Evolutionary conservation across 2,113 vertebrate genomes (phyloP).

Genomic region (Nothocercus julius): DNA sequence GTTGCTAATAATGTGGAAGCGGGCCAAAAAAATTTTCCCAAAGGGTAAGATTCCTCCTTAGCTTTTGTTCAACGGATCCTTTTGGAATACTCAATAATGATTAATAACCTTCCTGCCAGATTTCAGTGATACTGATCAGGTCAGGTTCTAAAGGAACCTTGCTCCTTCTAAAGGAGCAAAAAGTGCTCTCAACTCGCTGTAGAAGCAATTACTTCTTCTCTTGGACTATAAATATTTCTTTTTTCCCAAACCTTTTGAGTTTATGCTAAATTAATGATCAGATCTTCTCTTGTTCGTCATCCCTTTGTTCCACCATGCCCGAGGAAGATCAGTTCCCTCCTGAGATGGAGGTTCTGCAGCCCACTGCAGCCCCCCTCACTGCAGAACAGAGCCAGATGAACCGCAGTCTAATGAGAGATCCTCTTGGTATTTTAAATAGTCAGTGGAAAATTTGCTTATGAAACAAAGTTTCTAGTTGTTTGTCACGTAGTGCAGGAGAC

Average conservation of each 20-base stretch:
- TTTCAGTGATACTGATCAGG: background rate
- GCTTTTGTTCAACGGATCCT: background rate
- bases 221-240: background rate
- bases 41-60: background rate
- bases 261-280: background rate
- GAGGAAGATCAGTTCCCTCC: background rate
- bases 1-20: background rate
- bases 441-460: constrained; percentile 21
- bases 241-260: background rate
- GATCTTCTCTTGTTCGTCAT: background rate
- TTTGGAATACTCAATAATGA: background rate
- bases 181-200: background rate
- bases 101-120: background rate
- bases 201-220: background rate
- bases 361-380: background rate
- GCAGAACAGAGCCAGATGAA: background rate
- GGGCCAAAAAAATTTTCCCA: background rate
- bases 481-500: constrained; percentile 24
- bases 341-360: background rate
- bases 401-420: background rate
- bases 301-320: background rate
- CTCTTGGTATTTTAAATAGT: constrained; percentile 21
- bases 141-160: background rate
- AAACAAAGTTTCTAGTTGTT: constrained; percentile 35
- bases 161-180: background rate